Evolutionary conservation across 2,113 vertebrate genomes (phyloP).

Genomic region (Silurus glanis): DNA sequence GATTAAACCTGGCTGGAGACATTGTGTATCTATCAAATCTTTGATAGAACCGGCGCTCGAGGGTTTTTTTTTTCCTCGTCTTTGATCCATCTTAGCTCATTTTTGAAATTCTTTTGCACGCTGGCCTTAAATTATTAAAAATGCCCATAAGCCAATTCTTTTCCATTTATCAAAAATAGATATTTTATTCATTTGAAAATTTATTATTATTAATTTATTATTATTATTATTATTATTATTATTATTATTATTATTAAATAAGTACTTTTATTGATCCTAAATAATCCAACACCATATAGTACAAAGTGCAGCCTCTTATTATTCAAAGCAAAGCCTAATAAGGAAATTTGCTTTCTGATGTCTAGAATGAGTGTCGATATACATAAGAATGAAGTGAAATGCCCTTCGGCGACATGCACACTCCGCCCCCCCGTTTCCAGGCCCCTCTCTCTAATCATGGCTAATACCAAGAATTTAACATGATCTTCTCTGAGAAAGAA

Average conservation of each 20-base stretch:
- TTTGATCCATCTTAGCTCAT: background rate
- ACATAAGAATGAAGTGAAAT: background rate
- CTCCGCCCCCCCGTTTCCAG: background rate
- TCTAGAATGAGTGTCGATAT: background rate
- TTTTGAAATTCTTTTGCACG: background rate
- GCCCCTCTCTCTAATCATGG: constrained; percentile 8
- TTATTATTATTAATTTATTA: background rate
- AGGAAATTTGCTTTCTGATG: background rate
- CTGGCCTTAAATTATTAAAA: background rate
- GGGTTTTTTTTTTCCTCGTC: background rate
- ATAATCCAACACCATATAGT: background rate
- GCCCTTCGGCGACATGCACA: background rate
- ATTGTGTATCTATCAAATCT: background rate
- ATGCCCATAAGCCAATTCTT: background rate
- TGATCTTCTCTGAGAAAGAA: background rate
- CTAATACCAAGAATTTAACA: background rate
- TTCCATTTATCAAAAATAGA: too few relatives aligned
- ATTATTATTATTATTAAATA: background rate
- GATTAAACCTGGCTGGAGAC: background rate
- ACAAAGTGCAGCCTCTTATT: background rate
- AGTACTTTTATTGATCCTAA: background rate
- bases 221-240: background rate
- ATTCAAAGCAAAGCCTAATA: background rate
- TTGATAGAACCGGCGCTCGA: background rate
- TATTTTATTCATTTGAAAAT: background rate